These are phyloP conservation scores for Amblyornis subalaris DNA, from an alignment of 2,113 vertebrate genomes.

Conservation along the genomic window DNA sequence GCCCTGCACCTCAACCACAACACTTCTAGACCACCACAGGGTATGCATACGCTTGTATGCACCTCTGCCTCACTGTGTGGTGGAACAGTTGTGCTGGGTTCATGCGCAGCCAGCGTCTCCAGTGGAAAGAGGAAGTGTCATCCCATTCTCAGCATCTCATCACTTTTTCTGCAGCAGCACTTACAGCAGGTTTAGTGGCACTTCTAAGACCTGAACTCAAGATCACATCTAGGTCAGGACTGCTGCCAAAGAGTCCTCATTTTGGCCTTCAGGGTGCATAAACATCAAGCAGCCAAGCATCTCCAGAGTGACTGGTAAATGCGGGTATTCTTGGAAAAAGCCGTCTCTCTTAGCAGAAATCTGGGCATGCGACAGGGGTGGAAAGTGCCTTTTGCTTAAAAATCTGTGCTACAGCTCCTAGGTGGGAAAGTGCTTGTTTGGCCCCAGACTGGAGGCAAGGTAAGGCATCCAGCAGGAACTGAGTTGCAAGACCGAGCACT, in stretches of 20 bases:
- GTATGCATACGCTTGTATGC: neutral
- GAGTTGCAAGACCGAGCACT: neutral
- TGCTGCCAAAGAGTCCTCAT: neutral
- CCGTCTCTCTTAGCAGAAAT: neutral
- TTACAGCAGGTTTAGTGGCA: neutral
- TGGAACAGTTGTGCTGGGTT: neutral
- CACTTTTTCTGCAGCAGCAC: neutral
- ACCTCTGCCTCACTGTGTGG: neutral
- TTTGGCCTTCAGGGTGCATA: neutral
- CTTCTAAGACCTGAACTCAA: neutral
- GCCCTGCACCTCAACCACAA: neutral
- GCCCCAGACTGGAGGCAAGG: neutral
- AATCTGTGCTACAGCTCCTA: neutral
- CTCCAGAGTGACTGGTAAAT: neutral
- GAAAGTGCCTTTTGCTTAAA: neutral
- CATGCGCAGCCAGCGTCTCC: neutral
- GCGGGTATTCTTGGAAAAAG: neutral
- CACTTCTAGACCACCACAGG: neutral
- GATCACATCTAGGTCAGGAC: neutral
- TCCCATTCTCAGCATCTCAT: neutral
- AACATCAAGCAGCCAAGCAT: neutral
- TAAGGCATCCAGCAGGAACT: neutral
- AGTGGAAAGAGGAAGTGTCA: neutral
- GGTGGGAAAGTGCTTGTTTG: neutral
- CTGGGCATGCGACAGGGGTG: rapidly evolving